Base-by-base conservation (phyloP, 2,888 invertebrate species). In the Anticlea derivata region DNA sequence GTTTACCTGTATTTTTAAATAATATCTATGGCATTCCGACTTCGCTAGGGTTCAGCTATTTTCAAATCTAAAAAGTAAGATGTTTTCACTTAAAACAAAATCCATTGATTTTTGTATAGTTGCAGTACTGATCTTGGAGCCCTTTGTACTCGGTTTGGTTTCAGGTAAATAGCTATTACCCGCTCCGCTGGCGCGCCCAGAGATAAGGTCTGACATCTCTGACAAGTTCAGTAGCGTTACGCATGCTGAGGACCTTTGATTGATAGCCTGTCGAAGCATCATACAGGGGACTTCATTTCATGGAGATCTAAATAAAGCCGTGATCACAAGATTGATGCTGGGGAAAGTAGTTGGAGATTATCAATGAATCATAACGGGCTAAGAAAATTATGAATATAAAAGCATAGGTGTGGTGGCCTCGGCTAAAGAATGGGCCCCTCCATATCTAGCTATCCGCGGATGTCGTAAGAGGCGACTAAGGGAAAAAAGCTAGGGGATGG, bases 141-240 rank as follows among this genome's bases (percentile, higher is more conserved):
- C 1, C 24, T 7, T 13, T 37, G 69, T 70, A 44, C 53, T 37
- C 40, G 29, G 50, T 49, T 49, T 38, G 68, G 68, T 70, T 60
- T 58, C 78, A 88, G 88, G 89, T 89, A 88, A 88, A 83, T 88
- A 88, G 86, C 88, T 87, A 90, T 90, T 87, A 89, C 76, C 49
- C 86, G 89, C 86, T 86, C 80, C 85, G 73, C 60, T 85, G 89
- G 68, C 50, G 72, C 77, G 33, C 33, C 35, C 57, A 61, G 60
- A 73, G 88, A 87, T 87, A 84, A 80, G 80, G 78, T 80, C 77
- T 83, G 87, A 87, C 83, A 80, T 79, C 78, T 80, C 77, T 83
- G 87, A 87, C 83, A 82, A 66, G 71, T 66, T 68, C 69, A 64
- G 59, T 50, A 43, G 45, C 60, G 62, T 63, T 40, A 63, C 59